Evolutionary conservation across 2,113 vertebrate genomes (phyloP).

Genomic region (Thalassoma bifasciatum): DNA sequence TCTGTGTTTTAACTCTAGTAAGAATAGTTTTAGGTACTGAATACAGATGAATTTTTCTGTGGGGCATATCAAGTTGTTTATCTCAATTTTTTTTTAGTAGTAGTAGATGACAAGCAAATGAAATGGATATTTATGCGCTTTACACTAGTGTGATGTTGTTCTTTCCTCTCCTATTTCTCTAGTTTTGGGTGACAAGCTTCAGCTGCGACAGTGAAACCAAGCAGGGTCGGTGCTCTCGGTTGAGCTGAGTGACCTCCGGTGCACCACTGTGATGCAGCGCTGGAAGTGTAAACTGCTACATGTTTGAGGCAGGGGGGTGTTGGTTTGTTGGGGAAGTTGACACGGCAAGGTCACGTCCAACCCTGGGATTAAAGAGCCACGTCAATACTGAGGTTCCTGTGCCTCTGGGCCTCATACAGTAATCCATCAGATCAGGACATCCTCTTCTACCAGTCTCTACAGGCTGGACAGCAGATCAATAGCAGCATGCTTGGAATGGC

Average conservation of each 20-base stretch:
- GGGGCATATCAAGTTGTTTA: no score
- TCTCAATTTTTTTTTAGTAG: not conserved
- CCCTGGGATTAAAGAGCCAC: slow-evolving; percentile 82
- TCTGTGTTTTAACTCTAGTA: no score
- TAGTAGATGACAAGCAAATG: not conserved
- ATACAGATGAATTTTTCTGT: no score
- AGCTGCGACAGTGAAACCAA: slow-evolving; percentile 20
- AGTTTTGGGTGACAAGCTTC: slow-evolving; percentile 46
- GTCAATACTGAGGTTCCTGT: slow-evolving; percentile 82
- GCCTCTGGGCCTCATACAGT: slow-evolving; percentile 82
- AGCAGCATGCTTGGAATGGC: slow-evolving; percentile 61
- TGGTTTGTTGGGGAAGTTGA: slow-evolving; percentile 52
- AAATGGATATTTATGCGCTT: slow-evolving; percentile 2
- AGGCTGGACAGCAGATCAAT: slow-evolving; percentile 80
- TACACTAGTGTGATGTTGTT: not conserved
- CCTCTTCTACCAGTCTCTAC: slow-evolving; percentile 75
- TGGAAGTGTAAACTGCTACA: slow-evolving; percentile 49
- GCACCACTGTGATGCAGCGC: slow-evolving; percentile 24
- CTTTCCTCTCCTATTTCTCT: slow-evolving; percentile 17
- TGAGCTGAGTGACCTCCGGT: slow-evolving; percentile 46
- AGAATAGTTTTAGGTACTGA: no score
- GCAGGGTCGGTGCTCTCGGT: slow-evolving; percentile 28
- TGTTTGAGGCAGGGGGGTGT: slow-evolving; percentile 10
- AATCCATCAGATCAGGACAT: slow-evolving; percentile 86
- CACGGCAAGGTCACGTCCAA: slow-evolving; percentile 82